A percentile compares a stretch with the other conserved stretches of the same genome.
Conservation (phyloP, 2,888 invertebrate species). For the Augiades crinisus region DNA sequence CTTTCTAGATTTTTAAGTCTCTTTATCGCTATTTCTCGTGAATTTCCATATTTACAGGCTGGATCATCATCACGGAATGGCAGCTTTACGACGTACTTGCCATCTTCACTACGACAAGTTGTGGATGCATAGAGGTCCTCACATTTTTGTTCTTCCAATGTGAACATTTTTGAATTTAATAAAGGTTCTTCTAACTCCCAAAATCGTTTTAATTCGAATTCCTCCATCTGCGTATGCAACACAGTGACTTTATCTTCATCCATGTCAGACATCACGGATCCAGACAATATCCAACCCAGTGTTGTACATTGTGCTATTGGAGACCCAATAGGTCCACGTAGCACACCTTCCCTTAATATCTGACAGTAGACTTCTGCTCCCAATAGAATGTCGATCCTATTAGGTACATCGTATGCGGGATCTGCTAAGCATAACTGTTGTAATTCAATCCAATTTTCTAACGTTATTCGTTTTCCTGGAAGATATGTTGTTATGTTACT, state of each 20-base stretch:
- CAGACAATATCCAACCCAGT: conserved; percentile 27
- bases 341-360: conserved; percentile 20
- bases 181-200: conserved; percentile 35
- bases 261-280: background rate
- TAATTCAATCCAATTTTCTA: conserved; percentile 14
- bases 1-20: conserved; percentile 30
- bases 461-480: conserved; percentile 1
- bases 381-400: conserved; percentile 26
- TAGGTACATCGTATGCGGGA: conserved; percentile 18
- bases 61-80: conserved; percentile 30
- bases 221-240: conserved; percentile 26
- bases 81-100: conserved; percentile 31
- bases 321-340: background rate
- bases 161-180: conserved; percentile 18
- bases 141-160: conserved; percentile 32
- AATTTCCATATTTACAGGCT: conserved; percentile 22
- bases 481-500: conserved; percentile 18
- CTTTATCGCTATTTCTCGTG: conserved; percentile 25
- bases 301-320: conserved; percentile 20
- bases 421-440: conserved; percentile 21
- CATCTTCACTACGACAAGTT: conserved; percentile 25
- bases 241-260: background rate
- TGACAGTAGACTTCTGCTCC: conserved; percentile 25
- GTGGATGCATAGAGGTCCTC: conserved; percentile 29
- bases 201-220: conserved; percentile 28